Evolutionary conservation across 2,797 vertebrate genomes (phyloP), one percentile per base, ranked within the genome.

Genomic region (Apodemus agrarius): DNA sequence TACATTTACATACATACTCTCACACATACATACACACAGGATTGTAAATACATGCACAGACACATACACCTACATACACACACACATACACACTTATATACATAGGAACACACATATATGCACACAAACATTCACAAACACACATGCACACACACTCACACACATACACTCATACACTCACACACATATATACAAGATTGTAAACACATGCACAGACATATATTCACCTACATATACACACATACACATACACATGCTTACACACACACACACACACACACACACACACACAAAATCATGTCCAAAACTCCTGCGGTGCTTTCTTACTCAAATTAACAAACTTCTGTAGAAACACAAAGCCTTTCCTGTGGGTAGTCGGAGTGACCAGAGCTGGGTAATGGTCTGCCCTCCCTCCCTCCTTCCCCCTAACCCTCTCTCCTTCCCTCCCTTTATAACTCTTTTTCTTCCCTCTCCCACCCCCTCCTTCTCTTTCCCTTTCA

Each of bases 251-350:
- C 46, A 49, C 46, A 49, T 49, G 46, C 46, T 49, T 49, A 49
- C 46, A 49, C 46, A 49, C 46, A 49, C 14, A 16, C 31, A 34
- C 4, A n/a, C n/a, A n/a, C 46, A 7, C 46, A 4, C 7, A 69
- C 67, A n/a, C 12, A 17, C 69, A 72, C 19, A 37, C 26, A 63
- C 26, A 65, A 10, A 65, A 65, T 29, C 67, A 57, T 19, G 49
- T 52, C n/a, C n/a, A 61, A 57, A 37, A 52, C n/a, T 69, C 21
- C 46, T 69, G 21, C 1, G 14, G 21, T 43, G 75, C 82, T 21
- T 89, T 85, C 54, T 93, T 86, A 40, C 74, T 85, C n/a, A 52
- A 80, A 76, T 22, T 26, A 95, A 88, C 83, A 63, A 93, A 43
- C 21, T 92, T 76, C 78, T 67, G 3, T n/a, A 67, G 40, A 82